Base-by-base conservation (phyloP, 2,113 vertebrate species). In the Rhombomys opimus region DNA sequence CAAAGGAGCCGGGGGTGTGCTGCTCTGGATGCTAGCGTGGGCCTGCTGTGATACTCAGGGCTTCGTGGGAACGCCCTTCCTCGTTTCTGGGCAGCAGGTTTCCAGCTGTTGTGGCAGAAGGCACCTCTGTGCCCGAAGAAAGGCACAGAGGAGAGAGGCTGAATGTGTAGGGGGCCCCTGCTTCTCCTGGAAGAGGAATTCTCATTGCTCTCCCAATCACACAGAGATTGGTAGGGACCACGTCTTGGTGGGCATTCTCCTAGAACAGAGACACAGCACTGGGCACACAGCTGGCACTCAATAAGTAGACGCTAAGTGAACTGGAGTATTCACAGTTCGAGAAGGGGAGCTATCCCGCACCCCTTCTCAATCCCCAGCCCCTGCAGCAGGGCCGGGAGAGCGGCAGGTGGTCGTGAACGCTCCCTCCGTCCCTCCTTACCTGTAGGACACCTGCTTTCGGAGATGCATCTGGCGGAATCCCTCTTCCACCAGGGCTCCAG, bases 381-480 rank as follows among this genome's bases (percentile, higher is more conserved):
- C 82, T 50, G 50, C 35, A 22, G 75, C 52, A 59, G 80, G 8
- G 35, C 15, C 81, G 35, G 65, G 81, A 76, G 15, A 57, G 65
- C 72, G 15, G 59, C 87, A 5, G 85, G 80, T 8, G 35, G 68
- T 63, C 63, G 0, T 0, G 10, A 46, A 46, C 46, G 46, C 46
- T 46, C 46, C 46, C 46, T 46, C 46, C 46, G 46, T 46, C 46
- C 46, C 88, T 65, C 93, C 98, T 98, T 99, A 99, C 99, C 99
- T 99, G 99, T 99, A 99, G 14, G 99, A 99, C 97, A 99, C 99
- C 98, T 99, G 99, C 96, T 99, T 99, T 95, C 98, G 98, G 96
- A 99, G 98, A 97, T 98, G 98, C 96, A 99, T 98, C 81, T 99
- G 99, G 80, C 97, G 88, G 95, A 99, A 99, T 90, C 98, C 98